Conservation (phyloP, 2,888 invertebrate genomes). For the Drosophila paracracens region DNA sequence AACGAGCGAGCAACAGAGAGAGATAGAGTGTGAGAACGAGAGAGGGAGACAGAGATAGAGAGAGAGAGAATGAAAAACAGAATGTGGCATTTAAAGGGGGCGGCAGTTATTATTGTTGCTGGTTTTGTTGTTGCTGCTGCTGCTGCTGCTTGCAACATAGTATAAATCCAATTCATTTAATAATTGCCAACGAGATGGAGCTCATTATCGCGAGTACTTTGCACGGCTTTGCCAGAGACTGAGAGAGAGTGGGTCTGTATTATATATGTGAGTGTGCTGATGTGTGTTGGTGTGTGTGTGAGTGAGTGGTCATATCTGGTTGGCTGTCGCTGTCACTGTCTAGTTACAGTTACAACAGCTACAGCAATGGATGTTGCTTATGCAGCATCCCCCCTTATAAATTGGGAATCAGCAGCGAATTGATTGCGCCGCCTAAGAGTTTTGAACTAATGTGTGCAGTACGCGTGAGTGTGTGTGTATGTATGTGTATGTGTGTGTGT, state of each 20-base stretch:
- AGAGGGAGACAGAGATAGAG: conserved; percentile 4
- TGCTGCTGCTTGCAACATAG: conserved; percentile 55
- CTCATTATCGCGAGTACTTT: conserved; percentile 83
- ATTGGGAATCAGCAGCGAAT: conserved; percentile 62
- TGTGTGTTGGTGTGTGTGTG: conserved; percentile 20
- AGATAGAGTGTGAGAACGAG: neutral
- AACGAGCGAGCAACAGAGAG: conserved; percentile 1
- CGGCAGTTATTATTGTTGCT: conserved; percentile 35
- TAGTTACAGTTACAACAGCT: conserved; percentile 47
- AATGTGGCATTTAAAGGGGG: conserved; percentile 38
- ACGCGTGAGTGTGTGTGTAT: conserved; percentile 12
- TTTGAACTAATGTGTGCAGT: conserved; percentile 61
- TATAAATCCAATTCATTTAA: conserved; percentile 84
- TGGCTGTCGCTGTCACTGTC: conserved; percentile 52
- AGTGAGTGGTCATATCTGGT: conserved; percentile 41
- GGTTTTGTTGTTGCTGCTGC: conserved; percentile 22
- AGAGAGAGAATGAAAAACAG: conserved; percentile 1
- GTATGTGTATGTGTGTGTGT: conserved; percentile 31
- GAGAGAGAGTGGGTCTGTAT: conserved; percentile 14
- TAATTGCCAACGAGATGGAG: conserved; percentile 84
- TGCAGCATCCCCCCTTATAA: conserved; percentile 34
- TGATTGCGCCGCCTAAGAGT: conserved; percentile 71
- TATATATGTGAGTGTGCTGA: conserved; percentile 2
- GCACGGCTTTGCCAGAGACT: conserved; percentile 73
- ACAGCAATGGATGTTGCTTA: conserved; percentile 5